These are phyloP conservation scores for Telmatochromis sp. DNA, from an alignment of 2,113 vertebrate genomes.

Conservation along the genomic window DNA sequence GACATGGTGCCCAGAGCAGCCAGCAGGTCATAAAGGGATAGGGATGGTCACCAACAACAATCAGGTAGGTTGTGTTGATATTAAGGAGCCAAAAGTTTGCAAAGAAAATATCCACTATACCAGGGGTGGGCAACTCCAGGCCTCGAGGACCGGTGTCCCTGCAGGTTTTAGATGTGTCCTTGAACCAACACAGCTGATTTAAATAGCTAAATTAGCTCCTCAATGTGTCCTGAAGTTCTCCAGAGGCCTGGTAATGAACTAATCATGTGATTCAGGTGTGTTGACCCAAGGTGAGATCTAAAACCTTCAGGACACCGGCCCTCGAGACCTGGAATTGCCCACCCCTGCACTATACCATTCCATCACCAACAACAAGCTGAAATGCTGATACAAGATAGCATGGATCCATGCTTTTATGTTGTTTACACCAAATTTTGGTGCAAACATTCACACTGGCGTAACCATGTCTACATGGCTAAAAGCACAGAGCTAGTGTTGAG, in stretches of 20 bases:
- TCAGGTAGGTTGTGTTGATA: not conserved
- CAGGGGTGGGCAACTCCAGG: not conserved
- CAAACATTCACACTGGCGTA: not conserved
- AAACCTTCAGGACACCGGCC: fast-evolving
- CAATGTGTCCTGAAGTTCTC: fast-evolving
- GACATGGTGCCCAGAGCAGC: not conserved
- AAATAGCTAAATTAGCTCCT: not conserved
- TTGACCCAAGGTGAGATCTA: not conserved
- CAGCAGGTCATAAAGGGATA: not conserved
- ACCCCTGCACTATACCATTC: not conserved
- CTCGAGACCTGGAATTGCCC: fast-evolving
- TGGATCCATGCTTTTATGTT: not conserved
- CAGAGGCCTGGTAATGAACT: fast-evolving
- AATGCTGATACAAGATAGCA: not conserved
- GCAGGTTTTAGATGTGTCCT: not conserved
- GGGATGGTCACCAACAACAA: not conserved
- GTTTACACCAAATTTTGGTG: not conserved
- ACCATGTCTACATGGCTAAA: not conserved
- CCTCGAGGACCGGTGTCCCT: fast-evolving
- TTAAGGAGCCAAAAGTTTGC: not conserved
- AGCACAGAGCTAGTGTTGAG: fast-evolving
- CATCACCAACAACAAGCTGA: not conserved
- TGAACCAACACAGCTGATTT: not conserved
- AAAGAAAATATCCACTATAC: not conserved
- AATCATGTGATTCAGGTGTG: not conserved